Percentiles rank a stretch among this genome's conserved stretches.
These are phyloP conservation scores for Cephus runcator DNA, from an alignment of 2,888 invertebrate species.

Conservation along the genomic window DNA sequence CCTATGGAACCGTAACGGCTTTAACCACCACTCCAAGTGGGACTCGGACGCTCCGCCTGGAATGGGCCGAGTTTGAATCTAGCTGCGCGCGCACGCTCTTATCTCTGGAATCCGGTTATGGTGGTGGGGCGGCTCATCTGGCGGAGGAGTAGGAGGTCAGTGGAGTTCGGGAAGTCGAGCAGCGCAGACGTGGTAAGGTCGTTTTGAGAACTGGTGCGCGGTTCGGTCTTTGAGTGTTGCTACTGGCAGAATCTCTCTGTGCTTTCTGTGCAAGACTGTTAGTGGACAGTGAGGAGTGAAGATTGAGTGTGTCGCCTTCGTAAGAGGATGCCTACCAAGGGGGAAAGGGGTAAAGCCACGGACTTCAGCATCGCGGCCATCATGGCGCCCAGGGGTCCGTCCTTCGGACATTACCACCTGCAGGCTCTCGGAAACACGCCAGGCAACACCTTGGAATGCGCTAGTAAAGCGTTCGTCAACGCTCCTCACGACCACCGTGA, in stretches of 20 bases:
- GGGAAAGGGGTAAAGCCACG: constrained; percentile 69
- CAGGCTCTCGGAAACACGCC: constrained; percentile 59
- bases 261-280: background rate
- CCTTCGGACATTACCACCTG: constrained; percentile 64
- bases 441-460: constrained; percentile 55
- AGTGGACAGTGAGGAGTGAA: background rate
- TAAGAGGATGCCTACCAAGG: constrained; percentile 64
- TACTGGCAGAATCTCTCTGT: constrained; percentile 6
- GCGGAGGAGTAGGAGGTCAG: constrained; percentile 59
- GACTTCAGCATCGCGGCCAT: constrained; percentile 80
- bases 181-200: constrained; percentile 59
- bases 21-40: background rate
- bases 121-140: constrained; percentile 53
- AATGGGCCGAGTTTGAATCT: background rate
- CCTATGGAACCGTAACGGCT: background rate
- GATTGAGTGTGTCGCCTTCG: background rate
- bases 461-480: constrained; percentile 54
- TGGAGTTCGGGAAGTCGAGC: constrained; percentile 64
- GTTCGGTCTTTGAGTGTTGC: background rate
- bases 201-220: background rate
- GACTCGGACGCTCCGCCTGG: background rate
- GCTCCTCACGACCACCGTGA: constrained; percentile 55
- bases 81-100: constrained; percentile 58
- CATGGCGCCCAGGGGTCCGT: constrained; percentile 70
- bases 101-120: constrained; percentile 54